phyloP scores from a whole-genome alignment of 2,113 vertebrate genomes.

The Natator depressus region DNA sequence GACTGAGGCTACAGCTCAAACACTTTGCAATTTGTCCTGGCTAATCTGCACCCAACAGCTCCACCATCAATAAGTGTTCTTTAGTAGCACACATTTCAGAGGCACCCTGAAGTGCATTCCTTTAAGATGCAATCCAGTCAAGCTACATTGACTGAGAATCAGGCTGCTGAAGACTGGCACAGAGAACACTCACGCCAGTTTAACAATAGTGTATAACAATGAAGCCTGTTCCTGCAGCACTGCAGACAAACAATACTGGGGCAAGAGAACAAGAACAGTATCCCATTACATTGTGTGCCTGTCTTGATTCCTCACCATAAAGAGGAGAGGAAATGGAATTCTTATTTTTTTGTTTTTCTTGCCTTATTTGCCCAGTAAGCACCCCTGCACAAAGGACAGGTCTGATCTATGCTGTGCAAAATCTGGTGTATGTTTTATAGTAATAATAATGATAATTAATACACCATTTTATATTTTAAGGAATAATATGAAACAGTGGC shows the following conservation, averaged over 20 bases:
- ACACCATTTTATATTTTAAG: neutral
- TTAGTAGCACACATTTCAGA: neutral
- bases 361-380: neutral
- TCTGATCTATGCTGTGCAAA: neutral
- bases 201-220: neutral
- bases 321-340: neutral
- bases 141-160: neutral
- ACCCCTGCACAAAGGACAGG: neutral
- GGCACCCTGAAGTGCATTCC: neutral
- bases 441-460: neutral
- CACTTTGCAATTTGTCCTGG: neutral
- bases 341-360: neutral
- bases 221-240: neutral
- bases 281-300: rapidly evolving
- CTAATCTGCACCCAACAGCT: neutral
- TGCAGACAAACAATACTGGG: neutral
- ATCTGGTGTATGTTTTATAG: neutral
- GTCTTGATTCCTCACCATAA: neutral
- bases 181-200: neutral
- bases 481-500: neutral
- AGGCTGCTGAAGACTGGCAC: neutral
- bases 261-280: neutral
- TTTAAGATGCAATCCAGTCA: neutral
- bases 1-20: neutral
- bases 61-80: neutral